Conservation (phyloP, 2,113 vertebrate species). For the Emydocephalus ijimae region DNA sequence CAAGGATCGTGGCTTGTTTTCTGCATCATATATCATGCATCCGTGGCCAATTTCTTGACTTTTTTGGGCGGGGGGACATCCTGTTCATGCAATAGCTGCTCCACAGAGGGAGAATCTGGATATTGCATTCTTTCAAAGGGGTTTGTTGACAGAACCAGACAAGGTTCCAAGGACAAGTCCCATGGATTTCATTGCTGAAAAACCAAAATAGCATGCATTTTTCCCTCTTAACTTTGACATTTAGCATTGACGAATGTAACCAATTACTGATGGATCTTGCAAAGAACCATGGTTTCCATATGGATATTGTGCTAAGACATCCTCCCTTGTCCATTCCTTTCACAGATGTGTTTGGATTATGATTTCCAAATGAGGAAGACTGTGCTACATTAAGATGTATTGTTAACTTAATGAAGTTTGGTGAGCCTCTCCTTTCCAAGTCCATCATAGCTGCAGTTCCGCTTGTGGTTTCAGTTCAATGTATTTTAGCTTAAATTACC, state of each 20-base stretch:
- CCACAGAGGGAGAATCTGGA: neutral
- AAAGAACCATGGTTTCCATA: neutral
- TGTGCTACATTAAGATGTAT: neutral
- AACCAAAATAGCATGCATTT: neutral
- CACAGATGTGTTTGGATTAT: neutral
- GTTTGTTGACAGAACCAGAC: neutral
- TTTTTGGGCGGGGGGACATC: neutral
- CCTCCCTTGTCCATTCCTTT: neutral
- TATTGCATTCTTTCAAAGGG: neutral
- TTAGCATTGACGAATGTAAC: neutral
- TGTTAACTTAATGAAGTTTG: neutral
- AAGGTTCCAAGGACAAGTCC: neutral
- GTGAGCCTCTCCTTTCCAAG: neutral
- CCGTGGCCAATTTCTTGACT: neutral
- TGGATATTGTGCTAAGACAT: neutral
- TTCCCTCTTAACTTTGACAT: neutral
- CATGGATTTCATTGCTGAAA: neutral
- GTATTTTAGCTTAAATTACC: neutral
- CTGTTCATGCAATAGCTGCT: neutral
- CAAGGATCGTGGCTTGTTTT: neutral
- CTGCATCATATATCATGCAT: neutral
- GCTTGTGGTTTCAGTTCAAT: neutral
- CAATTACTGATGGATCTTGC: neutral
- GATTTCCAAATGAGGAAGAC: neutral
- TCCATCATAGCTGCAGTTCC: neutral